Evolutionary conservation across 53 echinoderm and acorn worm species (phyloP), one percentile per base, ranked within the genome.

Genomic region (Temnopleurus reevesii): DNA sequence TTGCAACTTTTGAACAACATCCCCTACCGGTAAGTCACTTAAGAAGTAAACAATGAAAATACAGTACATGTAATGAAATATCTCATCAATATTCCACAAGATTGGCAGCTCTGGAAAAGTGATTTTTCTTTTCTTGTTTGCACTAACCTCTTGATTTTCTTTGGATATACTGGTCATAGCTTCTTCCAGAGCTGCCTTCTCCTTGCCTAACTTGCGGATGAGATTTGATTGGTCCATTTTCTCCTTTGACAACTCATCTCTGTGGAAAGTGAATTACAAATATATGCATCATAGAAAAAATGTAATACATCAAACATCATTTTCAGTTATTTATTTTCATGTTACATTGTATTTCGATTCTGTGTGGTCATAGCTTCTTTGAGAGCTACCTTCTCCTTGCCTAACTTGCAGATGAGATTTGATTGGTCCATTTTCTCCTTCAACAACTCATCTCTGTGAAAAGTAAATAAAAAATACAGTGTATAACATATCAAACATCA

Each of bases 291-390:
- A 59, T 17, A 59, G 13, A 59, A 30, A n/a, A n/a, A n/a, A n/a
- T n/a, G n/a, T n/a, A n/a, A n/a, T n/a, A n/a, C n/a, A n/a, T n/a
- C n/a, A n/a, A n/a, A n/a, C n/a, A n/a, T n/a, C n/a, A n/a, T n/a
- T n/a, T n/a, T n/a, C n/a, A n/a, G n/a, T n/a, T n/a, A n/a, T n/a
- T n/a, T n/a, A n/a, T n/a, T n/a, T n/a, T n/a, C n/a, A n/a, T n/a
- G n/a, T n/a, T n/a, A n/a, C n/a, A n/a, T n/a, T n/a, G n/a, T n/a
- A n/a, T n/a, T n/a, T n/a, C n/a, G n/a, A n/a, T n/a, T n/a, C n/a
- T n/a, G n/a, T n/a, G n/a, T n/a, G n/a, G n/a, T 90, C 77, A 92
- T 85, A 45, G 89, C 95, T 28, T 94, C 96, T 53, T 93, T 94
- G n/a, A 95, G 53, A n/a, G 90, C 55, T 18, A 59, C 81, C 55